Evolutionary conservation across 1,140 invertebrate species (phyloP).

Genomic region (Episyrphus balteatus): DNA sequence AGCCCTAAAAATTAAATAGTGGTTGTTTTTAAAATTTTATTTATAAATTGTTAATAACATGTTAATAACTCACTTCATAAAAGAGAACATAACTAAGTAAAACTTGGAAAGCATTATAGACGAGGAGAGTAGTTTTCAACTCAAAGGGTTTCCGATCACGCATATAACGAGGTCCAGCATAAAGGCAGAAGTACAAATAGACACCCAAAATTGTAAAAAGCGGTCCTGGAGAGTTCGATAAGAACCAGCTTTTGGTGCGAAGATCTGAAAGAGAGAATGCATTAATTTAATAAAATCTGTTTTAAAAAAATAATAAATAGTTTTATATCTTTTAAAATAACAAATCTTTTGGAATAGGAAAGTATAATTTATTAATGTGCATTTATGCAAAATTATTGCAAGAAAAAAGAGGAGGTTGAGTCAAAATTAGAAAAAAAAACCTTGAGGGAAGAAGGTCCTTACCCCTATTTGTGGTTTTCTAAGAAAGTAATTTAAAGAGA

Average conservation of each 20-base stretch:
- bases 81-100: slow-evolving; percentile 60
- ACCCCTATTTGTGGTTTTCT: too few relatives aligned
- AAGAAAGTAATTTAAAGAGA: too few relatives aligned
- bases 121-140: slow-evolving; percentile 59
- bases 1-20: slow-evolving; percentile 25
- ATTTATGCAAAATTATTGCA: too few relatives aligned
- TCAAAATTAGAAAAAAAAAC: too few relatives aligned
- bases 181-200: slow-evolving; percentile 60
- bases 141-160: slow-evolving; percentile 70
- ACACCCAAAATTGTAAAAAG: slow-evolving; percentile 58
- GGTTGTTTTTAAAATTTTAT: neutral
- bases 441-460: too few relatives aligned
- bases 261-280: slow-evolving; percentile 53
- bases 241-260: slow-evolving; percentile 69
- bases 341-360: neutral
- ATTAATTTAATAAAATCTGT: slow-evolving; percentile 9
- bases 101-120: slow-evolving; percentile 75
- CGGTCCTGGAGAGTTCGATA: slow-evolving; percentile 70
- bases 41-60: neutral
- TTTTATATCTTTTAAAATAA: neutral
- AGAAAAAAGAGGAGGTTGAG: too few relatives aligned
- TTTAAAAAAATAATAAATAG: neutral
- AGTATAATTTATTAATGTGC: too few relatives aligned
- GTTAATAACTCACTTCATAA: slow-evolving; percentile 49
- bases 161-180: slow-evolving; percentile 71